Evolutionary conservation across 2,888 invertebrate genomes (phyloP).

Genomic region (Sturmia bella): DNA sequence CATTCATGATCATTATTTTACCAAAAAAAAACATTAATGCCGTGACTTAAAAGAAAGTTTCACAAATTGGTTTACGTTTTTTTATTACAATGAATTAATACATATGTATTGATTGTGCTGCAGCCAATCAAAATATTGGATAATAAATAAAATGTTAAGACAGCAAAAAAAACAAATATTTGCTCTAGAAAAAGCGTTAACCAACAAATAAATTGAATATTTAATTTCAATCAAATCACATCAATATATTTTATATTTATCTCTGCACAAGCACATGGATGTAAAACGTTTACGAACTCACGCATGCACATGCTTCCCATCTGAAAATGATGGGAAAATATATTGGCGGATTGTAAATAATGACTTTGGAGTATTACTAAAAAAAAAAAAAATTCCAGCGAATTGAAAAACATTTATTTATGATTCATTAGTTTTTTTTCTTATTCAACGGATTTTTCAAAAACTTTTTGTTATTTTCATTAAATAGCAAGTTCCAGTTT

Average conservation of each 20-base stretch:
- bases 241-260: slow-evolving; percentile 31
- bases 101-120: not conserved
- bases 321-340: not conserved
- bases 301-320: not conserved
- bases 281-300: not conserved
- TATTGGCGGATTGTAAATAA: slow-evolving; percentile 39
- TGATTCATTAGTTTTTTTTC: slow-evolving; percentile 25
- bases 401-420: slow-evolving; percentile 58
- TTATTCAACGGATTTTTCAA: too few relatives aligned
- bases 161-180: not conserved
- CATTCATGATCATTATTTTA: too few relatives aligned
- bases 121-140: not conserved
- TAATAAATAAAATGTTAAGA: slow-evolving; percentile 29
- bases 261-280: not conserved
- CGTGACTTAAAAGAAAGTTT: not conserved
- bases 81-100: too few relatives aligned
- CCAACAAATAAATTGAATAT: slow-evolving; percentile 77
- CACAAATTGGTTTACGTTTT: too few relatives aligned
- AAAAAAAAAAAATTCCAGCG: slow-evolving; percentile 18
- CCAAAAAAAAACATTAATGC: not conserved
- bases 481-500: not conserved
- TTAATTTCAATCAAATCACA: slow-evolving; percentile 71
- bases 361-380: slow-evolving; percentile 2
- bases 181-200: slow-evolving; percentile 56
- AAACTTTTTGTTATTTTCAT: slow-evolving; percentile 22